These are phyloP conservation scores for Trimorus sp. DNA, from an alignment of 2,888 invertebrate species.

Conservation along the genomic window DNA sequence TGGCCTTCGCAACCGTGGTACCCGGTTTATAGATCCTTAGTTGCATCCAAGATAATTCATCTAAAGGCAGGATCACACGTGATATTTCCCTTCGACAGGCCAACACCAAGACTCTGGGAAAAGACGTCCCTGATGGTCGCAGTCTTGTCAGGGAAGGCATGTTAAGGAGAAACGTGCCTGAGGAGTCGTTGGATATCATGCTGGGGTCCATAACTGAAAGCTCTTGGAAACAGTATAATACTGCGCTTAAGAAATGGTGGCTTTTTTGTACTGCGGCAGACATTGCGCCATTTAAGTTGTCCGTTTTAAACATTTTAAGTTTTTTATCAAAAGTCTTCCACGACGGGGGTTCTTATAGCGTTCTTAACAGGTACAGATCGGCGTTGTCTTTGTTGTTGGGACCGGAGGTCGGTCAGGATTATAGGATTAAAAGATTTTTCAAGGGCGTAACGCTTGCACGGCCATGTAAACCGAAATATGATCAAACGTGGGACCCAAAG, in stretches of 20 bases:
- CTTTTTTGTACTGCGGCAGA: neutral
- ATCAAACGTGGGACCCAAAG: conserved; percentile 44
- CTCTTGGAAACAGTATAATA: conserved; percentile 52
- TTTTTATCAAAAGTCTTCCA: conserved; percentile 23
- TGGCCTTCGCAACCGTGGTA: conserved; percentile 70
- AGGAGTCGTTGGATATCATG: conserved; percentile 25
- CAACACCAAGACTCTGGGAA: neutral
- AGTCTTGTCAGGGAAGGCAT: conserved; percentile 46
- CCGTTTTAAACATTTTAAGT: conserved; percentile 2
- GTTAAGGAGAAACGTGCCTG: conserved; percentile 26
- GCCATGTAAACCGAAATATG: conserved; percentile 38
- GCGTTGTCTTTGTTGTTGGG: conserved; percentile 35
- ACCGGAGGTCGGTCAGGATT: conserved; percentile 27
- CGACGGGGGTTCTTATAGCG: conserved; percentile 13
- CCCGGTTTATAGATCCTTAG: conserved; percentile 42
- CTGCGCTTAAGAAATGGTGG: conserved; percentile 39
- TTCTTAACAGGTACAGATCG: conserved; percentile 38
- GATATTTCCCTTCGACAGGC: conserved; percentile 21
- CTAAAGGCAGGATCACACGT: conserved; percentile 13
- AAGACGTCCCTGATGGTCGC: conserved; percentile 35
- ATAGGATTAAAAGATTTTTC: conserved; percentile 34
- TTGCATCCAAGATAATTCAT: conserved; percentile 42
- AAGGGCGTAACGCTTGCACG: conserved; percentile 24
- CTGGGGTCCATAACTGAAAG: conserved; percentile 33
- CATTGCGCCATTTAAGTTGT: neutral